A percentile compares a stretch with the other conserved stretches of the same genome.
Evolutionary conservation across 2,888 invertebrate species (phyloP).

Genomic region (Pocota personata): DNA sequence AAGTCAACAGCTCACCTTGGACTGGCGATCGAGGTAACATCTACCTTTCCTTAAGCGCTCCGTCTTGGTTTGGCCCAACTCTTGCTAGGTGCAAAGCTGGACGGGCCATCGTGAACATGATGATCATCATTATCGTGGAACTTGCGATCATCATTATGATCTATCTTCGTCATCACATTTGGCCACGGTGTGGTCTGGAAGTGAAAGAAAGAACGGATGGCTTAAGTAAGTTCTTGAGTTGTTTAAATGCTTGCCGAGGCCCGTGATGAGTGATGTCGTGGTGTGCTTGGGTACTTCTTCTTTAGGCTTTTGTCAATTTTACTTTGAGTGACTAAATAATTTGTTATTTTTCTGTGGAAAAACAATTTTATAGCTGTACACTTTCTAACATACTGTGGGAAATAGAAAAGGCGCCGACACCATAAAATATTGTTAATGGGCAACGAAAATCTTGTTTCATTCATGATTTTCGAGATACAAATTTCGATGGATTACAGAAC

Average conservation of each 20-base stretch:
- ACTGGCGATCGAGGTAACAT: slow-evolving; percentile 80
- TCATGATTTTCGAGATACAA: slow-evolving; percentile 8
- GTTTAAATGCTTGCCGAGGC: slow-evolving; percentile 38
- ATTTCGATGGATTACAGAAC: neutral
- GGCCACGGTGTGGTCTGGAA: slow-evolving; percentile 51
- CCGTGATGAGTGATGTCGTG: slow-evolving; percentile 13
- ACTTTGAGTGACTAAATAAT: slow-evolving; percentile 23
- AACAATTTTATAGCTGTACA: slow-evolving; percentile 11
- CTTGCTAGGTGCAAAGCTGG: slow-evolving; percentile 51
- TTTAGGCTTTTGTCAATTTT: slow-evolving; percentile 31
- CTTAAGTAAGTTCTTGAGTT: slow-evolving; percentile 47
- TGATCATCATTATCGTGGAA: slow-evolving; percentile 47
- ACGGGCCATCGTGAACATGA: slow-evolving; percentile 55
- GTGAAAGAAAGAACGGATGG: slow-evolving; percentile 60
- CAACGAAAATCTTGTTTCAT: slow-evolving; percentile 16
- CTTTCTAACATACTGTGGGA: slow-evolving; percentile 46
- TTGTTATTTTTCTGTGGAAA: slow-evolving; percentile 30
- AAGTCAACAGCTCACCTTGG: slow-evolving; percentile 81
- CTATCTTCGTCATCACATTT: slow-evolving; percentile 52
- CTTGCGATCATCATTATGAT: slow-evolving; percentile 55
- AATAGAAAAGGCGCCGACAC: slow-evolving; percentile 33
- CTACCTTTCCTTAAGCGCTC: slow-evolving; percentile 81
- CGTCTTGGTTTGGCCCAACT: slow-evolving; percentile 42
- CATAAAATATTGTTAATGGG: slow-evolving; percentile 22
- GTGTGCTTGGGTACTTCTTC: slow-evolving; percentile 12